phyloP scores from a whole-genome alignment of 2,888 invertebrate species.

The Troglohyphantes excavatus region DNA sequence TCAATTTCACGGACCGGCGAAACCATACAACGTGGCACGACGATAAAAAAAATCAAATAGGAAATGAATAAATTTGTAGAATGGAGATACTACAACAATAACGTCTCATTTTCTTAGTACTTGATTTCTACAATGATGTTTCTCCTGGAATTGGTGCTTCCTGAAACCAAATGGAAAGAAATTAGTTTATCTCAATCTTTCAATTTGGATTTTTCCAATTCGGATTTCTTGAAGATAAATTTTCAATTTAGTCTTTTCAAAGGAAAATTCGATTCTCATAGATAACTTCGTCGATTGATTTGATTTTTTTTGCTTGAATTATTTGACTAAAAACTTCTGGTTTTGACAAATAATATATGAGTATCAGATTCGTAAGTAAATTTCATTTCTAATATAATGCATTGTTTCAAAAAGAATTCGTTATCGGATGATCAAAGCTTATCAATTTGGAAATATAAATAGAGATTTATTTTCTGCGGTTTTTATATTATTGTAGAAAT shows the following conservation, averaged over 20 bases:
- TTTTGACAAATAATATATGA: too few relatives aligned
- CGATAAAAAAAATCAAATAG: not conserved
- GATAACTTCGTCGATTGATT: not conserved
- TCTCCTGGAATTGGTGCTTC: conserved; percentile 42
- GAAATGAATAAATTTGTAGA: conserved; percentile 30
- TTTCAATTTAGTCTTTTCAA: conserved; percentile 11
- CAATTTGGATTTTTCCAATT: not conserved
- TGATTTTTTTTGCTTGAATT: not conserved
- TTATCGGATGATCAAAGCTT: too few relatives aligned
- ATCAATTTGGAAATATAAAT: too few relatives aligned
- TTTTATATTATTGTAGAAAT: too few relatives aligned
- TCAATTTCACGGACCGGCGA: conserved; percentile 57
- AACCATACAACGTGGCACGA: conserved; percentile 8
- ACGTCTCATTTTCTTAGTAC: conserved; percentile 52
- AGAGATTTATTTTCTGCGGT: too few relatives aligned
- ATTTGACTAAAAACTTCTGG: not conserved
- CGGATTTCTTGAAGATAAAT: not conserved
- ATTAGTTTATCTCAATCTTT: conserved; percentile 11
- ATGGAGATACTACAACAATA: conserved; percentile 22
- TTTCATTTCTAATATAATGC: too few relatives aligned
- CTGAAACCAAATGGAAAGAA: conserved; percentile 14
- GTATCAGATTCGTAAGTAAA: too few relatives aligned
- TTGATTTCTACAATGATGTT: conserved; percentile 19
- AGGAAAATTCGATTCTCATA: conserved; percentile 2
- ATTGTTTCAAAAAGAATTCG: too few relatives aligned